Percentiles rank a stretch among this genome's conserved stretches.
phyloP scores from a whole-genome alignment of 2,113 vertebrate species.

The Chaetops frenatus region DNA sequence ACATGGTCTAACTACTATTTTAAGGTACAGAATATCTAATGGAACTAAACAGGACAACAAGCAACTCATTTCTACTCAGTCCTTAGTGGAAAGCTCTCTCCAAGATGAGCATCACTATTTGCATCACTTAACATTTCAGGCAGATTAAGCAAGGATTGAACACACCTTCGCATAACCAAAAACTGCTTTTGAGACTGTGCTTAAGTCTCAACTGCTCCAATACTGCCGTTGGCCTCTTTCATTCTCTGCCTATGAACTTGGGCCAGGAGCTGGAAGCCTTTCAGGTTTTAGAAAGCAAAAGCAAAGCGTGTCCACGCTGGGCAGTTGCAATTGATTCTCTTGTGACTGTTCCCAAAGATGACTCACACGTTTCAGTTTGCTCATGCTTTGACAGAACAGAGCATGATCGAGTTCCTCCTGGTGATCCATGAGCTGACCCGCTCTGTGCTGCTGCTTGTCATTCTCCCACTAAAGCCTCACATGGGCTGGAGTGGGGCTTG shows the following conservation, averaged over 20 bases:
- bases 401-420: not conserved
- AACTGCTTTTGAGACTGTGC: not conserved
- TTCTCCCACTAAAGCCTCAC: not conserved
- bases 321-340: not conserved
- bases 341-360: not conserved
- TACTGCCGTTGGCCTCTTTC: not conserved
- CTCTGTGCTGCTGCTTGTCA: not conserved
- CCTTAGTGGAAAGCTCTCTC: not conserved
- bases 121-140: not conserved
- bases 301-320: fast-evolving
- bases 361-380: not conserved
- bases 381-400: not conserved
- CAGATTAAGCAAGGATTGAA: not conserved
- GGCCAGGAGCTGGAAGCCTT: not conserved
- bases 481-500: fast-evolving
- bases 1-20: not conserved
- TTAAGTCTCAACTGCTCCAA: not conserved
- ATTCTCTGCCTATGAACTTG: not conserved
- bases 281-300: not conserved
- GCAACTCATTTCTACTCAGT: not conserved
- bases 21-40: not conserved
- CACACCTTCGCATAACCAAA: not conserved
- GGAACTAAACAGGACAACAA: not conserved
- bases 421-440: not conserved
- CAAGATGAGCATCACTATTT: not conserved